Evolutionary conservation across 1,140 invertebrate species (phyloP).

Genomic region (Drosophila auraria): DNA sequence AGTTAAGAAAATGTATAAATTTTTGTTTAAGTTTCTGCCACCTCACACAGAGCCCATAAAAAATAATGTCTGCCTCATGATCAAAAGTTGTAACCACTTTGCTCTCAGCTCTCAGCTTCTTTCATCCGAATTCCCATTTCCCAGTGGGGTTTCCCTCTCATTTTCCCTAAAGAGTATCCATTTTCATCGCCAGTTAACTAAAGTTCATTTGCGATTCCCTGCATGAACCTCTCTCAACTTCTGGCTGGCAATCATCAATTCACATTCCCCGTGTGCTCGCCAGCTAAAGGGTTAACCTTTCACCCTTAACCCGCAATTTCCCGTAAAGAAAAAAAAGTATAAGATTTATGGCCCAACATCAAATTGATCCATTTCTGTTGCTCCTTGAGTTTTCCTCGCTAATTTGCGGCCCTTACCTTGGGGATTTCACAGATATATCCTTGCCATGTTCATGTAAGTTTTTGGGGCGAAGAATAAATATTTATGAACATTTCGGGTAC

Average conservation of each 20-base stretch:
- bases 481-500: slow-evolving; percentile 1
- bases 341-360: slow-evolving; percentile 39
- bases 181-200: slow-evolving; percentile 14
- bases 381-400: slow-evolving; percentile 42
- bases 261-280: slow-evolving; percentile 22
- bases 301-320: slow-evolving; percentile 4
- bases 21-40: no score
- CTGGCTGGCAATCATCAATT: slow-evolving; percentile 34
- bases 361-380: slow-evolving; percentile 44
- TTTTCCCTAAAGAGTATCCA: slow-evolving; percentile 3
- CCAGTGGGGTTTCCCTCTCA: background rate
- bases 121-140: background rate
- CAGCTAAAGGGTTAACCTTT: slow-evolving; percentile 42
- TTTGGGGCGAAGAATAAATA: slow-evolving; percentile 16
- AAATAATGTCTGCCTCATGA: no score
- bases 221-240: slow-evolving; percentile 26
- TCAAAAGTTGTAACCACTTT: no score
- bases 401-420: slow-evolving; percentile 43
- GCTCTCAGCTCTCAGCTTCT: background rate
- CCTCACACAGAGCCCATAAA: no score
- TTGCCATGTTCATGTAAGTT: background rate
- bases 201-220: slow-evolving; percentile 35
- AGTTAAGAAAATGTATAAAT: no score
- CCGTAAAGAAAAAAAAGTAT: background rate
- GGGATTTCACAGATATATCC: slow-evolving; percentile 15